Base-by-base conservation (phyloP, 2,113 vertebrate species). In the Mesoclemmys tuberculata region DNA sequence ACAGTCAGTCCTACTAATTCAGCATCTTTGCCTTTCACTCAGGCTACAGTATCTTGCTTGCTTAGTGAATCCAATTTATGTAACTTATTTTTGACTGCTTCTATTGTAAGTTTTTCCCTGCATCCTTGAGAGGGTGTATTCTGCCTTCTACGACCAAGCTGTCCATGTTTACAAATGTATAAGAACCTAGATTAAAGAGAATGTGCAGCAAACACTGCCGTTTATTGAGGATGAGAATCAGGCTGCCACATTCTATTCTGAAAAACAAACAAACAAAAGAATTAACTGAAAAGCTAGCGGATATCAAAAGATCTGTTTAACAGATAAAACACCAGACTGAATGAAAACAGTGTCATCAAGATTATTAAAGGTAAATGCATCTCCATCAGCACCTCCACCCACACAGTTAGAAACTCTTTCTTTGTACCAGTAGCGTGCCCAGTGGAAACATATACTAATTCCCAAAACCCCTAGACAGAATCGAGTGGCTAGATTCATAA, bases 81-180 rank as follows among this genome's bases (percentile, higher is more conserved):
- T 87, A 95, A 95, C 98, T 97, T 97, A 93, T 88, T 98, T 98
- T 98, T 96, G 92, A 98, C 96, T 93, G 86, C 94, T 90, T 98
- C 95, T 92, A 97, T 97, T 97, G 82, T 96, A 95, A 94, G 83
- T 82, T 85, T 82, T 58, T 97, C 88, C 93, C 46, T 85, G 61
- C 96, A 92, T 94, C 93, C 95, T 96, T 89, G 85, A 85, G 84
- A 87, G 88, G 85, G 24, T 84, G 6, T 93, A 87, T 92, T 96
- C 74, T 84, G 71, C 90, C 89, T 95, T 61, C 93, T 58, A 64
- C 80, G 93, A 87, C 88, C 56, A 51, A 83, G 54, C 75, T 93
- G 93, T 96, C 78, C 86, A 86, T 94, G 96, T 97, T 90, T 96
- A 94, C 95, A 97, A 94, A 87, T 82, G 71, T 24, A 88, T 93